These are phyloP conservation scores for Asbolus verrucosus DNA, from an alignment of 1,140 invertebrate genomes.

Conservation along the genomic window DNA sequence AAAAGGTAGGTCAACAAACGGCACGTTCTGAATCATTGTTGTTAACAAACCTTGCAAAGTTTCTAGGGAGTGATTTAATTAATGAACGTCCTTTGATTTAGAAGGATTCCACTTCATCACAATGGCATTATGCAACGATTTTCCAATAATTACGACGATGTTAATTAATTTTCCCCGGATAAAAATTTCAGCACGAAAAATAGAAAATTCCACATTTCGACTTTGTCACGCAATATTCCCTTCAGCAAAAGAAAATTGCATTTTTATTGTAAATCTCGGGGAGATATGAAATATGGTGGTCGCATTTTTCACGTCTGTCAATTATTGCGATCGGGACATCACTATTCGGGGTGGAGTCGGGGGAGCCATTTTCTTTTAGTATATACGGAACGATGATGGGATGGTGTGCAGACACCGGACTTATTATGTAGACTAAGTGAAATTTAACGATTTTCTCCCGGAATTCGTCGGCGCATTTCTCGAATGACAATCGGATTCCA, in stretches of 20 bases:
- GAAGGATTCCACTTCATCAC: slow-evolving; percentile 8
- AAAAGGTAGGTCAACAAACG: slow-evolving; percentile 26
- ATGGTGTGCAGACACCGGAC: too few species aligned
- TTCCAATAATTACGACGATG: slow-evolving; percentile 5
- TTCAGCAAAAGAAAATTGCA: not conserved
- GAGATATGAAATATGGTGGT: slow-evolving; percentile 13
- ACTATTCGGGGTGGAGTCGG: not conserved
- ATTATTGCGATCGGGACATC: slow-evolving; percentile 17
- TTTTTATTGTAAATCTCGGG: slow-evolving; percentile 27
- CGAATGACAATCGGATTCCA: slow-evolving; percentile 4
- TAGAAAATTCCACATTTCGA: too few species aligned
- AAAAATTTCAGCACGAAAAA: too few species aligned
- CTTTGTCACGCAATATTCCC: not conserved
- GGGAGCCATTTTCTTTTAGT: not conserved
- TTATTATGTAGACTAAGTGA: slow-evolving; percentile 4
- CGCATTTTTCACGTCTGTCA: slow-evolving; percentile 39
- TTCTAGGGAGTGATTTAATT: slow-evolving; percentile 20
- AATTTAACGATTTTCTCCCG: slow-evolving; percentile 1
- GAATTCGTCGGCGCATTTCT: slow-evolving; percentile 25
- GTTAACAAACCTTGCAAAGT: too few species aligned
- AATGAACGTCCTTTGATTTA: slow-evolving; percentile 24
- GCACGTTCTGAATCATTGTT: slow-evolving; percentile 9
- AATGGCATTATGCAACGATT: slow-evolving; percentile 1
- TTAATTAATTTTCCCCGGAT: slow-evolving; percentile 25
- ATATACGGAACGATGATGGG: too few species aligned